phyloP scores from a whole-genome alignment of 2,888 invertebrate genomes.

The Anarsia innoxiella region DNA sequence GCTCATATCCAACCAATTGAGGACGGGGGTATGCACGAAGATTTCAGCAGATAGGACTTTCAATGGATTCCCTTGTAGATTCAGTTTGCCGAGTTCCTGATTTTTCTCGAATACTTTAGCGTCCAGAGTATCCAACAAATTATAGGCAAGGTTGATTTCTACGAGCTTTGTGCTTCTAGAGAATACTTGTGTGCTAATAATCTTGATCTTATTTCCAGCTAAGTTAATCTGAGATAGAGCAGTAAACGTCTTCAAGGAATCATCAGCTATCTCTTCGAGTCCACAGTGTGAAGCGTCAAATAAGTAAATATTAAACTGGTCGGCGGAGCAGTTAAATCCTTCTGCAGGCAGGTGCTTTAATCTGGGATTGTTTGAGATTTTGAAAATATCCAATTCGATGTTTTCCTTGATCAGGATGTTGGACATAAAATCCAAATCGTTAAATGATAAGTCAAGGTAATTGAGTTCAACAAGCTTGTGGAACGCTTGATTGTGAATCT shows the following conservation, averaged over 20 bases:
- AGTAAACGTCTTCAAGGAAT: conserved; percentile 82
- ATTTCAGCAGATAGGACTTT: conserved; percentile 78
- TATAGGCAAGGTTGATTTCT: conserved; percentile 83
- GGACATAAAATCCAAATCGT: conserved; percentile 80
- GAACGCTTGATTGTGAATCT: conserved; percentile 82
- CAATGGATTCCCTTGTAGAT: conserved; percentile 83
- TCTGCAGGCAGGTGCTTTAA: conserved; percentile 79
- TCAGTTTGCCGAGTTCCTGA: conserved; percentile 77
- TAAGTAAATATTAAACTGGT: conserved; percentile 77
- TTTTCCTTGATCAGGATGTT: conserved; percentile 82
- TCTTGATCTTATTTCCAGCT: conserved; percentile 78
- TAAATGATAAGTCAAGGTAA: conserved; percentile 83
- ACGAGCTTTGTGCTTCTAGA: conserved; percentile 74
- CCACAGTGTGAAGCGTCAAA: conserved; percentile 86
- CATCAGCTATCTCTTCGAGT: conserved; percentile 76
- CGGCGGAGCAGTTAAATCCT: conserved; percentile 78
- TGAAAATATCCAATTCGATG: conserved; percentile 79
- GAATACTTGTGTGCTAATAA: conserved; percentile 73
- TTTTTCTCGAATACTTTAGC: conserved; percentile 80
- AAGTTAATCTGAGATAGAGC: conserved; percentile 79
- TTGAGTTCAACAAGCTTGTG: conserved; percentile 78
- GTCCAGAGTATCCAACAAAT: conserved; percentile 77
- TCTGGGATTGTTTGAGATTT: conserved; percentile 81
- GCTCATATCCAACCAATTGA: conserved; percentile 82
- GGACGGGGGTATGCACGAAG: conserved; percentile 77